These are phyloP conservation scores for Chrysolina oricalcia DNA, from an alignment of 2,888 invertebrate species.

Conservation along the genomic window DNA sequence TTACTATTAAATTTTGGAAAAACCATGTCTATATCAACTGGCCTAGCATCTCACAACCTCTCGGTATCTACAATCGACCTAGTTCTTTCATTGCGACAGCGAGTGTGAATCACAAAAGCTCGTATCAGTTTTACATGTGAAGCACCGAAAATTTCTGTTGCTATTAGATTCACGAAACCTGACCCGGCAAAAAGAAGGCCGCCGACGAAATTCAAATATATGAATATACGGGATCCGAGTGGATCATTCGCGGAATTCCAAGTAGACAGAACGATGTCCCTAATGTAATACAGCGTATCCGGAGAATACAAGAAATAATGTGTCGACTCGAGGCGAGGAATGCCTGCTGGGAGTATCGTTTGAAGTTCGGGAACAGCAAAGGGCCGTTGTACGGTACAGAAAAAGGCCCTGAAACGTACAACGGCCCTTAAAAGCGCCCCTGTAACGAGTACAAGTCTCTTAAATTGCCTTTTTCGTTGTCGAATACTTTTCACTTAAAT, in stretches of 20 bases:
- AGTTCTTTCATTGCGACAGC: background rate
- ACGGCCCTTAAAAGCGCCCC: background rate
- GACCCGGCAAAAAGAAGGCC: background rate
- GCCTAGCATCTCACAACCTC: background rate
- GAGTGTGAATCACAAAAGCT: background rate
- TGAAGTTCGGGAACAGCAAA: background rate
- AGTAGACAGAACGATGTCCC: conserved; percentile 3
- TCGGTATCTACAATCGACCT: background rate
- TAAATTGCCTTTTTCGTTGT: no score
- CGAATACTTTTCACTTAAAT: no score
- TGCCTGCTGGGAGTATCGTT: background rate
- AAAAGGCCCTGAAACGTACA: background rate
- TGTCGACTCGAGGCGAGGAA: background rate
- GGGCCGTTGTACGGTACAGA: background rate
- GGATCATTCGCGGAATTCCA: background rate
- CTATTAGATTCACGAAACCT: background rate
- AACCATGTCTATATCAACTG: no score
- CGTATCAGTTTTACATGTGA: conserved; percentile 6
- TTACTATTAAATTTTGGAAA: no score
- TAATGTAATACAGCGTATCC: conserved; percentile 12
- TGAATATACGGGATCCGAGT: background rate
- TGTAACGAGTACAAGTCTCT: no score
- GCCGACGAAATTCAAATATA: conserved; percentile 17
- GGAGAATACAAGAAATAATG: background rate
- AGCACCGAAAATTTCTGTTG: background rate